Evolutionary conservation across 2,113 vertebrate genomes (phyloP).

Genomic region (Bungarus multicinctus): DNA sequence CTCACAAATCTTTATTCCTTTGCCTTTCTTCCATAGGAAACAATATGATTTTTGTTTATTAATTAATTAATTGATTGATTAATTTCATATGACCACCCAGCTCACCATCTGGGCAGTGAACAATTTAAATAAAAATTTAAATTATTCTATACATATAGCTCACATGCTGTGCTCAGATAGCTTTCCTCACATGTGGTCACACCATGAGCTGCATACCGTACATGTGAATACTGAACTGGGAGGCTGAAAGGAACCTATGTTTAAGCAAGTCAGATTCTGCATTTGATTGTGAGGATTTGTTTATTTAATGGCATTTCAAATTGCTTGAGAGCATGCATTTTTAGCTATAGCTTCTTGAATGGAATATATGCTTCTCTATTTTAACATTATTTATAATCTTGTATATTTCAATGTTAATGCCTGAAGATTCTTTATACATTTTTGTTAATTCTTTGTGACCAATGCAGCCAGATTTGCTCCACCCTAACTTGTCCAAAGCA

Average conservation of each 20-base stretch:
- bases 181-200: neutral
- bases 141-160: neutral
- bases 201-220: neutral
- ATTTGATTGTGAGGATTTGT: neutral
- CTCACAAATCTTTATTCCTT: neutral
- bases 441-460: neutral
- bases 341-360: neutral
- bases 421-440: neutral
- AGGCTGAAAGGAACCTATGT: neutral
- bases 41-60: neutral
- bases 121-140: neutral
- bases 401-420: neutral
- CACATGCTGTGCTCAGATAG: neutral
- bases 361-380: neutral
- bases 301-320: neutral
- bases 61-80: neutral
- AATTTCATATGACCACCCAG: neutral
- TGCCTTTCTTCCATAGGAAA: neutral
- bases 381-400: neutral
- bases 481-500: neutral
- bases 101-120: neutral
- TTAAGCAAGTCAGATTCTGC: neutral
- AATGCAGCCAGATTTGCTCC: neutral
- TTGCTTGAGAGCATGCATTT: conserved; percentile 5
- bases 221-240: neutral